Evolutionary conservation across 1,140 invertebrate genomes (phyloP).

Genomic region (Drosophila athabasca): DNA sequence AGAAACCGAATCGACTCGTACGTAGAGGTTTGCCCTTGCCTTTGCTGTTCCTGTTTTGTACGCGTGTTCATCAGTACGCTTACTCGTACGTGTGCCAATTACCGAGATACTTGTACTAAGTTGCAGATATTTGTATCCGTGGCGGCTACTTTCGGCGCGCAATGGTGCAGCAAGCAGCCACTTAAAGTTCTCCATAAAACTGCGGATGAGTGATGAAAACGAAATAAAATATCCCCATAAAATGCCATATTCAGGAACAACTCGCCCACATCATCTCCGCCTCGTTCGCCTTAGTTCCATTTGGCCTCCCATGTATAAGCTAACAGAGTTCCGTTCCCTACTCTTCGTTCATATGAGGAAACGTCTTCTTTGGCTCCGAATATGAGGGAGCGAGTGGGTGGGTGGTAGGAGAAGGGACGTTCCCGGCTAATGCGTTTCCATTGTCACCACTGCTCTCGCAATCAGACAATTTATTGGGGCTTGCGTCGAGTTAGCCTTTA

Average conservation of each 20-base stretch:
- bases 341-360: background rate
- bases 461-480: constrained; percentile 70
- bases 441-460: constrained; percentile 56
- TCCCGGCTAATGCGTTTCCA: constrained; percentile 68
- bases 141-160: constrained; percentile 13
- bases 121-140: constrained; percentile 30
- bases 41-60: too few species aligned
- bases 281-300: constrained; percentile 1
- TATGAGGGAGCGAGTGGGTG: background rate
- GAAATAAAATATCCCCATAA: constrained; percentile 48
- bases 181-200: constrained; percentile 64
- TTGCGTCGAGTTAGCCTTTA: constrained; percentile 60
- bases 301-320: constrained; percentile 2
- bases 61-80: constrained; percentile 8
- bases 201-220: constrained; percentile 42
- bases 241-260: constrained; percentile 15
- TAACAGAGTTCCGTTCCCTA: background rate
- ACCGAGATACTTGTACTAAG: constrained; percentile 36
- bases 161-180: constrained; percentile 53
- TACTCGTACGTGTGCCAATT: constrained; percentile 33
- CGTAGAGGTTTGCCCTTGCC: background rate
- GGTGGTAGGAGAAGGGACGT: background rate
- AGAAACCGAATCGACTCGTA: constrained; percentile 50
- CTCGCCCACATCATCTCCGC: background rate
- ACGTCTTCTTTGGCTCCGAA: constrained; percentile 14